Evolutionary conservation across 2,888 invertebrate species (phyloP).

Genomic region (Drosophila atripex): DNA sequence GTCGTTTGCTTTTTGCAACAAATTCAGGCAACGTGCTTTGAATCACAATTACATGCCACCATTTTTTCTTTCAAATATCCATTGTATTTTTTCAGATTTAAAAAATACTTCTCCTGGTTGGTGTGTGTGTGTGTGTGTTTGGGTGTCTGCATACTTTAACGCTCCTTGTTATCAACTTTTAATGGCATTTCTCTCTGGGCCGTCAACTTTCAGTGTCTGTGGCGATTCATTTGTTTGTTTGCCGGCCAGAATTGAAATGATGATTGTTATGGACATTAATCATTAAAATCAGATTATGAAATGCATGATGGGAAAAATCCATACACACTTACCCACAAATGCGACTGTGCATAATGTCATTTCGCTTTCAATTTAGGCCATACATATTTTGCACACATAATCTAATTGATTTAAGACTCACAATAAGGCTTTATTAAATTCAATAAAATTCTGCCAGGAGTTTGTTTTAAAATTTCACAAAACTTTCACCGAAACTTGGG

Average conservation of each 20-base stretch:
- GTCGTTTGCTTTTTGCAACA: constrained; percentile 71
- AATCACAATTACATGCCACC: constrained; percentile 69
- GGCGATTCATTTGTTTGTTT: constrained; percentile 38
- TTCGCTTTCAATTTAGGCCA: neutral
- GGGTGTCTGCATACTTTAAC: constrained; percentile 62
- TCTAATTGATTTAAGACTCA: constrained; percentile 1
- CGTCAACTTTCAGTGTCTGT: constrained; percentile 20
- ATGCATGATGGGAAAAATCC: constrained; percentile 20
- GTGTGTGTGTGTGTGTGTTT: constrained; percentile 25
- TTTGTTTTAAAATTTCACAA: neutral
- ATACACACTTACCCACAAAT: constrained; percentile 3
- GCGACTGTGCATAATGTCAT: constrained; percentile 9
- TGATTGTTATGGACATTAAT: constrained; percentile 58
- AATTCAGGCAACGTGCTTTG: constrained; percentile 72
- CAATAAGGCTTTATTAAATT: neutral
- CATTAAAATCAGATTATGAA: constrained; percentile 50
- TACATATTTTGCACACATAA: neutral
- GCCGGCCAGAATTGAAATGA: constrained; percentile 51
- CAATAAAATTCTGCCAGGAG: neutral
- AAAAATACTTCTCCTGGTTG: constrained; percentile 26
- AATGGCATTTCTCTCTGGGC: constrained; percentile 59
- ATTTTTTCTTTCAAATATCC: constrained; percentile 37
- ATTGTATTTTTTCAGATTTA: constrained; percentile 39
- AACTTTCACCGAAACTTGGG: constrained; percentile 11
- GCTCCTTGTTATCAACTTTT: constrained; percentile 70